Evolutionary conservation across 2,888 invertebrate species (phyloP), one percentile per base, ranked within the genome.

Genomic region (Tanypteryx hageni): DNA sequence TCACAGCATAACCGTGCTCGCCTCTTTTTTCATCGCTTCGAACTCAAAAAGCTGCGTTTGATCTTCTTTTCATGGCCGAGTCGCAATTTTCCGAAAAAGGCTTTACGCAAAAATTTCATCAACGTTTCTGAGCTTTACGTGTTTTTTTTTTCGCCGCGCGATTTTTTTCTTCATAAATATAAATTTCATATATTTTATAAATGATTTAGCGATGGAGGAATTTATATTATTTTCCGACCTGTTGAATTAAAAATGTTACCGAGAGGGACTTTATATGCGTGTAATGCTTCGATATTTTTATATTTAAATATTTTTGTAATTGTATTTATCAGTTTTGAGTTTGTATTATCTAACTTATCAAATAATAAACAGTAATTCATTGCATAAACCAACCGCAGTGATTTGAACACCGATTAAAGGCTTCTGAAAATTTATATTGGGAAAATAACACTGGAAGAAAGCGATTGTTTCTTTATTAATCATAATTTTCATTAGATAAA

Each of bases 21-120:
- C 68, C 22, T 68, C 68, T 68, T 68, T 68, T 68, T 68, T 68
- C 68, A 68, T 68, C 68, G 68, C n/a, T 68, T 68, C 68, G 68
- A 68, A 68, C 68, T n/a, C 18, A 68, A 68, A 68, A 68, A 68
- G 18, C 68, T 68, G n/a, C 68, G 68, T 68, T 68, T 68, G 68
- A 68, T 68, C 68, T 68, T 68, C 68, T 68, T 68, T 68, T 68
- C 68, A 68, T 68, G 68, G 68, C 13, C 68, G 68, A 68, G 68
- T 68, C 68, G 22, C 68, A 68, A 68, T 68, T 68, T 68, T n/a
- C 68, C 68, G 68, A 68, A 68, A 64, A 68, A 68, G 22, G 68
- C 68, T 68, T 68, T 68, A 68, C 68, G 68, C 68, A 44, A 18
- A 68, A 68, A 68, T 68, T 68, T 68, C 68, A 68, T 68, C 68